Percentiles rank a stretch among this genome's conserved stretches.
Conservation (phyloP, 2,797 vertebrate species). For the Kryptolebias ocellatus region DNA sequence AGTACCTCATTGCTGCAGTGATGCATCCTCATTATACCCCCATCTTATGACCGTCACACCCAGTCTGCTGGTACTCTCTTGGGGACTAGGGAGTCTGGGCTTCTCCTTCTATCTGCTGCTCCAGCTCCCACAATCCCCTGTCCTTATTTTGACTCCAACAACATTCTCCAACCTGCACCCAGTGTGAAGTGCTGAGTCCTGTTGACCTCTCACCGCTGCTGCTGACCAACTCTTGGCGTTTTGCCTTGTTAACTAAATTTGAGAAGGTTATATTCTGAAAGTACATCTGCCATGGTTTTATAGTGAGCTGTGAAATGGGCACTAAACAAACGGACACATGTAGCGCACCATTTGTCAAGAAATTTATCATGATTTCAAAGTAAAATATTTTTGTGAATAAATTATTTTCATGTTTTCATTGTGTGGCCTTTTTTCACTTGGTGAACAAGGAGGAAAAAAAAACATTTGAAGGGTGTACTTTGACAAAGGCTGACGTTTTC, state of each 20-base stretch:
- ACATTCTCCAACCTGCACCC: conserved; percentile 18
- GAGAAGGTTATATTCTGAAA: background rate
- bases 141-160: conserved; percentile 33
- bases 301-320: too few species aligned
- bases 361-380: too few species aligned
- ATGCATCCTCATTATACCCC: conserved; percentile 81
- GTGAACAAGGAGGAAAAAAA: too few species aligned
- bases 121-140: conserved; percentile 39
- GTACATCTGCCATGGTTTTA: too few species aligned
- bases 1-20: conserved; percentile 74
- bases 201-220: conserved; percentile 42
- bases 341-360: too few species aligned
- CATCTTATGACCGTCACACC: conserved; percentile 71
- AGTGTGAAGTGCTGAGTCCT: conserved; percentile 57
- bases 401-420: too few species aligned
- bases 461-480: too few species aligned
- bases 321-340: too few species aligned
- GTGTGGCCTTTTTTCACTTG: too few species aligned
- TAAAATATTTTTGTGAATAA: too few species aligned
- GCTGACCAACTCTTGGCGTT: conserved; percentile 26
- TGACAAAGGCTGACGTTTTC: too few species aligned
- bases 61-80: conserved; percentile 62
- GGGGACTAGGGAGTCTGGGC: conserved; percentile 58
- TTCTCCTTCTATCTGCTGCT: conserved; percentile 55
- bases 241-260: conserved; percentile 21